Evolutionary conservation across 2,888 invertebrate genomes (phyloP), one percentile per base, ranked within the genome.

Genomic region (Lasioglossum marginatum): DNA sequence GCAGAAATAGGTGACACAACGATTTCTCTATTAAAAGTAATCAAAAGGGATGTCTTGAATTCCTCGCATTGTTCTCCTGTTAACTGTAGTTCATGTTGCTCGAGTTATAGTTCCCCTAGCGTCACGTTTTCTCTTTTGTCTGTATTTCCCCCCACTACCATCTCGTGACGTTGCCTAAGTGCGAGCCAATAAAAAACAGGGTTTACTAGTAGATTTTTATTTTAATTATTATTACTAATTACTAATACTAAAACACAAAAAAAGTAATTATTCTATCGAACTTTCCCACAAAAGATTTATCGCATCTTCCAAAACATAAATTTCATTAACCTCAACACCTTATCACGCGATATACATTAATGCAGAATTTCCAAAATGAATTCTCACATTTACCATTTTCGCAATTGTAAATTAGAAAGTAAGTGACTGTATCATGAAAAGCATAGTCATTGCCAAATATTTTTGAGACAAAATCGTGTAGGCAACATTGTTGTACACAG

Each of bases 11-110:
- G 40, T n/a, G 70, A 31, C n/a, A 40, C 23, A 16, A 10, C 72
- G 12, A 79, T 68, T 73, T 66, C 37, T n/a, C 37, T 63, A 43
- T 72, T 81, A 31, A 48, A 71, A 23, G 60, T 48, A 77, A 72
- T 81, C 23, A 45, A 45, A 63, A 63, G n/a, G 40, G 34, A 12
- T 12, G 37, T 37, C 37, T 31, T 16, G 5, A 16, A 12, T 57
- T 27, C 31, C 57, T 34, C 19, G 48, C 19, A 57, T 37, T 52
- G 27, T 60, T 40, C n/a, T 12, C 19, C 1, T 19, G 34, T 23
- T 45, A 19, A 19, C 2, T 19, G 14, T 63, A 63, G 31, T 31
- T 31, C 16, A 31, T 16, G 16, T 63, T 27, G 1, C 8, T 66
- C 34, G 66, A 66, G 31, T 66, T 10, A 34, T 34, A 27, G 19